A percentile compares a stretch with the other conserved stretches of the same genome.
phyloP scores from a whole-genome alignment of 2,797 vertebrate species.

The Chloroceryle inda region DNA sequence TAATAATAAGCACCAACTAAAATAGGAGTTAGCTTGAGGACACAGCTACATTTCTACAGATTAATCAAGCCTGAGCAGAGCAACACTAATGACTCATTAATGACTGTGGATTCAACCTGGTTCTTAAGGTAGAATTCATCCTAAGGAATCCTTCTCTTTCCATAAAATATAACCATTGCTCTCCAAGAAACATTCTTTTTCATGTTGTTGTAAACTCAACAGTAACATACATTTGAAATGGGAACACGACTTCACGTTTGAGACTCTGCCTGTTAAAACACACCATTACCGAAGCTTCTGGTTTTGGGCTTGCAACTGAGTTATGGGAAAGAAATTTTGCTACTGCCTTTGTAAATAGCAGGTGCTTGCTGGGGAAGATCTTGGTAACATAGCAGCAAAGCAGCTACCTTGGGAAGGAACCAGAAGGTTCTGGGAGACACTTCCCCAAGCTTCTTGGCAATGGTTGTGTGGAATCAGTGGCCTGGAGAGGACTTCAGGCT shows the following conservation, averaged over 20 bases:
- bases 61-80: neutral
- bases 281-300: neutral
- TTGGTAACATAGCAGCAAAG: neutral
- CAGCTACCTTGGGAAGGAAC: neutral
- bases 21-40: neutral
- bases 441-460: neutral
- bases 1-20: neutral
- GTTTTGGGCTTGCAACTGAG: neutral
- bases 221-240: neutral
- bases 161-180: neutral
- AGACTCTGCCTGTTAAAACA: neutral
- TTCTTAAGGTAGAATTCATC: neutral
- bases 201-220: neutral
- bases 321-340: neutral
- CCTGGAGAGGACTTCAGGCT: neutral
- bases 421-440: neutral
- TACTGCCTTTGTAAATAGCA: neutral
- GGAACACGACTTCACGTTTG: neutral
- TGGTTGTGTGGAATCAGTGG: fast-evolving
- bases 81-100: neutral
- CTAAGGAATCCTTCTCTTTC: neutral
- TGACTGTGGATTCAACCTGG: neutral
- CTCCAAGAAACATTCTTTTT: neutral
- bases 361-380: neutral
- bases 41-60: neutral